Evolutionary conservation across 2,113 vertebrate species (phyloP).

Genomic region (Talpa occidentalis): DNA sequence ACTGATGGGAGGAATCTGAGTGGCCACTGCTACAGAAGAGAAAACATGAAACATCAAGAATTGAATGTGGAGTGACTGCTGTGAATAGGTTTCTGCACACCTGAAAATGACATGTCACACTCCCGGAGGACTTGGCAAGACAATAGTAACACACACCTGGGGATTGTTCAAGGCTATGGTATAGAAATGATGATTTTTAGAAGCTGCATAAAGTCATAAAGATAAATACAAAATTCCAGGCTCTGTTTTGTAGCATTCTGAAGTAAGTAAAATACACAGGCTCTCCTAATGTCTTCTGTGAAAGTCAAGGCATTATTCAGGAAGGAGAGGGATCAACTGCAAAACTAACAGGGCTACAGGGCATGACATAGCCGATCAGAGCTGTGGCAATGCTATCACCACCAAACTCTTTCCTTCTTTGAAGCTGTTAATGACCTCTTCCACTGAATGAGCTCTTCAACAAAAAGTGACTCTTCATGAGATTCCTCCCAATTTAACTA

Average conservation of each 20-base stretch:
- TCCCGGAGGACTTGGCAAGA: not conserved
- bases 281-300: not conserved
- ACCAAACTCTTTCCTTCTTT: not conserved
- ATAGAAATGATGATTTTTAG: not conserved
- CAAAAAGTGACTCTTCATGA: not conserved
- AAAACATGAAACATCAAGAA: not conserved
- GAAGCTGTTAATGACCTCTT: not conserved
- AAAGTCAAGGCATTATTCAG: not conserved
- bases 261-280: not conserved
- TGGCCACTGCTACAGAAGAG: not conserved
- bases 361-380: accelerated
- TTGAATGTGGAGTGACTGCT: not conserved
- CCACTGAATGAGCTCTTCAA: not conserved
- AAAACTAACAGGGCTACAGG: not conserved
- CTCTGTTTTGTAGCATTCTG: not conserved
- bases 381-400: accelerated
- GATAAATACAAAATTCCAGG: not conserved
- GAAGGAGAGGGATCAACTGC: not conserved
- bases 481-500: accelerated
- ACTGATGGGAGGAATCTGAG: not conserved
- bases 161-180: not conserved
- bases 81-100: not conserved
- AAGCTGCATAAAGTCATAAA: not conserved
- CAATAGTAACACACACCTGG: not conserved
- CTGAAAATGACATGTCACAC: not conserved